phyloP scores from a whole-genome alignment of 2,113 vertebrate genomes.

The Anser brachyrhynchus region DNA sequence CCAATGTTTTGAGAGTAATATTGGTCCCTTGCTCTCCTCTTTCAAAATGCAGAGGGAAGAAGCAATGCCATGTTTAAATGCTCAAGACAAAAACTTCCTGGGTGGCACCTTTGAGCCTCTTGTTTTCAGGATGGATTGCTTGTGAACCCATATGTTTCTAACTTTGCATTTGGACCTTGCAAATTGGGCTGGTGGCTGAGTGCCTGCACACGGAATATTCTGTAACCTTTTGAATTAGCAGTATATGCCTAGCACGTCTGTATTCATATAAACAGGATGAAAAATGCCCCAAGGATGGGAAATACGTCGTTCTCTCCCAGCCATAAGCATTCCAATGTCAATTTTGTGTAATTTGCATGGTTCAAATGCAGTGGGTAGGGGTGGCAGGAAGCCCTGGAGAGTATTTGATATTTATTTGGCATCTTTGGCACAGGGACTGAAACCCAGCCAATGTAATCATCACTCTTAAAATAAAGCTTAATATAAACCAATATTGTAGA shows the following conservation, averaged over 20 bases:
- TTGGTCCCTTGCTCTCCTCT: neutral
- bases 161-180: neutral
- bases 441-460: slow-evolving; percentile 49
- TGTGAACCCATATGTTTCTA: neutral
- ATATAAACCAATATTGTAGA: slow-evolving; percentile 37
- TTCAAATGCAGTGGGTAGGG: slow-evolving; percentile 18
- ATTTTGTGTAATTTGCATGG: slow-evolving; percentile 36
- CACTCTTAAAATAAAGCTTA: slow-evolving; percentile 51
- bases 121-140: neutral
- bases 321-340: slow-evolving; percentile 44
- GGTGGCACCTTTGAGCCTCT: neutral
- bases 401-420: slow-evolving; percentile 49
- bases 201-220: neutral
- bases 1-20: neutral
- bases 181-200: neutral
- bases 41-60: neutral
- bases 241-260: neutral
- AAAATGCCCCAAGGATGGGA: slow-evolving; percentile 34
- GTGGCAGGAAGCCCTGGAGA: slow-evolving; percentile 25
- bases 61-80: neutral
- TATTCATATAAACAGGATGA: slow-evolving; percentile 26
- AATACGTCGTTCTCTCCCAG: neutral
- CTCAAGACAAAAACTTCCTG: neutral
- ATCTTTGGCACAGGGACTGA: slow-evolving; percentile 21
- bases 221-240: neutral